phyloP scores from a whole-genome alignment of 2,113 vertebrate species.

The Nipponia nippon region DNA sequence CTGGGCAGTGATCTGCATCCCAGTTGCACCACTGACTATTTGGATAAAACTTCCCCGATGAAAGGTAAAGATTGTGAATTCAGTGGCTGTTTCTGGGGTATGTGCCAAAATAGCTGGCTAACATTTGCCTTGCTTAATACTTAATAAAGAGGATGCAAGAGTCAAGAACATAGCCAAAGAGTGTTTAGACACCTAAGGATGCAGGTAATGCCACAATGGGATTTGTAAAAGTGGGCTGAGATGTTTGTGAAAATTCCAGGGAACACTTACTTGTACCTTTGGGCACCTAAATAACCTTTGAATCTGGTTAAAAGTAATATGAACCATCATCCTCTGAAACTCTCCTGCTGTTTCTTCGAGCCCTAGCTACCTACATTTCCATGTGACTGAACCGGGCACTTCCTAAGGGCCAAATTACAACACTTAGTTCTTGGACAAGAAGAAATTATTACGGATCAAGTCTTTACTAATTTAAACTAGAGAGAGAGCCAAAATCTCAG shows the following conservation, averaged over 20 bases:
- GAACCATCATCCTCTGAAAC: background rate
- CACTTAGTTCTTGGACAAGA: background rate
- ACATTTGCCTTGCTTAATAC: background rate
- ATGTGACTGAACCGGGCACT: background rate
- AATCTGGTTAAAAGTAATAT: background rate
- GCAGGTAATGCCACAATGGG: background rate
- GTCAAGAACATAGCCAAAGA: background rate
- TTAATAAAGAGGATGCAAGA: background rate
- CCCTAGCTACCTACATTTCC: background rate
- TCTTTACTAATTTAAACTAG: background rate
- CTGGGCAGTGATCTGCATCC: background rate
- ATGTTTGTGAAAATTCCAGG: background rate
- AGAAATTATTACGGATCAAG: background rate
- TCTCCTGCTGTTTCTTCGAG: background rate
- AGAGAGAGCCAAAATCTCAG: background rate
- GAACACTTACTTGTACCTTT: background rate
- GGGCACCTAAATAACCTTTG: background rate
- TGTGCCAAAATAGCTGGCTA: background rate
- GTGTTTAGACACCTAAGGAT: background rate
- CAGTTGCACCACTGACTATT: background rate
- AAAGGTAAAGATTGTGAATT: background rate
- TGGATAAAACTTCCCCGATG: background rate
- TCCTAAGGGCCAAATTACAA: background rate
- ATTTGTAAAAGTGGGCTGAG: background rate
- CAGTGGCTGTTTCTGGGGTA: background rate